Base-by-base conservation (phyloP, 1,140 invertebrate genomes). In the Drosophila guanche region DNA sequence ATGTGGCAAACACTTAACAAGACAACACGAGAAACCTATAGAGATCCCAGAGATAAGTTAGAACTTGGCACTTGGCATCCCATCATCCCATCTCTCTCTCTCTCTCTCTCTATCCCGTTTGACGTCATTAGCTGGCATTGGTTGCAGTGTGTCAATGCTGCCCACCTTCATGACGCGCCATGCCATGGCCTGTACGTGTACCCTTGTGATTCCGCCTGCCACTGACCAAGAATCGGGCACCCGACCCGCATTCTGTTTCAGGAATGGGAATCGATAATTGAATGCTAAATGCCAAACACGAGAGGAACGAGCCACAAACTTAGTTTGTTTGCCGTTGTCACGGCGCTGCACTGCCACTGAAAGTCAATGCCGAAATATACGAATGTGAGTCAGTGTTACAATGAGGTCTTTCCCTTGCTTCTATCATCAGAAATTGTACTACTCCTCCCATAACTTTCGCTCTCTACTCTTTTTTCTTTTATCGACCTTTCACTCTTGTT, bases 101-200 rank as follows among this genome's bases (percentile, higher is more conserved):
- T 10, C 43, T 54, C 43, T 46, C n/a, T 48, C 47, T 25, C 22
- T 45, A 51, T 4, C 14, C 10, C 16, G 27, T 29, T 42, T 83
- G 70, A 66, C 79, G 79, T 83, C 74, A 83, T 73, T 69, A 74
- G 48, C 43, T 75, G 69, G 57, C 79, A 83, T 83, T 83, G 79
- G 74, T 57, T 84, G 66, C 57, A 76, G 40, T 29, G 37, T 50
- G 62, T 55, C 67, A 66, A 37, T 65, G 71, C 59, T 59, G 1
- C 14, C 10, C 48, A 50, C 37, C 52, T 27, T 50, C 46, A 27
- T 43, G 22, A 20, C 29, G 27, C 37, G 29, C 33, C 33, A 12
- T 12, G 33, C 33, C 8, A 4, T 10, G 0, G 8, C 8, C 10
- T 37, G 5, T 0, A 27, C 5, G 25, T 27, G 25, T 43, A 51